Percentiles rank a stretch among this genome's conserved stretches.
phyloP scores from a whole-genome alignment of 2,888 invertebrate genomes.

The Nasonovia ribisnigri region DNA sequence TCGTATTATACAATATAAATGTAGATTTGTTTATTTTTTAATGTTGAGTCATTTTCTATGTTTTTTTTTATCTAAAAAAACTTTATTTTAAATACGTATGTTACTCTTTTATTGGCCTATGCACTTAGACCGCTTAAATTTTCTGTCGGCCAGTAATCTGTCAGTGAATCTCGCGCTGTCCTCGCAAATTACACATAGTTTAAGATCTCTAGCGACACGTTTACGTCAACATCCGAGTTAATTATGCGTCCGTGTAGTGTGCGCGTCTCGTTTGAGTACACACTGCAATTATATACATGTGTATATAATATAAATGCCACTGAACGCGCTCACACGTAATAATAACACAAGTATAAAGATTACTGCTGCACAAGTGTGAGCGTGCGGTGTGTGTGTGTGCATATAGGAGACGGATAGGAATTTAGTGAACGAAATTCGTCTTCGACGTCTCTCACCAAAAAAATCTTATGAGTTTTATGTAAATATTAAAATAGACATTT shows the following conservation, averaged over 20 bases:
- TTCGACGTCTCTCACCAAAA: not conserved
- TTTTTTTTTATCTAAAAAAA: not conserved
- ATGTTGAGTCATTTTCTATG: not conserved
- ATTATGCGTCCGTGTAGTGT: conserved; percentile 42
- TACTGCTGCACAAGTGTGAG: not conserved
- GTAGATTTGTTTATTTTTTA: not conserved
- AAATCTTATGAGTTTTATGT: not conserved
- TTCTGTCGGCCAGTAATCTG: conserved; percentile 45
- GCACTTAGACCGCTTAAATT: conserved; percentile 29
- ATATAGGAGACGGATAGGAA: not conserved
- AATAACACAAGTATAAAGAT: not conserved
- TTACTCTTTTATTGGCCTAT: not conserved
- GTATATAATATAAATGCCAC: not conserved
- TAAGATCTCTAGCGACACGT: conserved; percentile 55
- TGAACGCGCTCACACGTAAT: not conserved
- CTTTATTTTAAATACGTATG: not conserved
- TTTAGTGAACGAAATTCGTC: not conserved
- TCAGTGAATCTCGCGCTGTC: conserved; percentile 32
- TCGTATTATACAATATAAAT: not conserved
- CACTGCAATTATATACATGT: conserved; percentile 25
- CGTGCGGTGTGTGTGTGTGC: not conserved
- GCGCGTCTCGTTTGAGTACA: conserved; percentile 51
- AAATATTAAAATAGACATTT: not conserved
- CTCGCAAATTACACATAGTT: conserved; percentile 47
- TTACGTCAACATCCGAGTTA: conserved; percentile 63